A percentile compares a stretch with the other conserved stretches of the same genome.
Evolutionary conservation across 2,113 vertebrate species (phyloP).

Genomic region (Corythornis cristatus): DNA sequence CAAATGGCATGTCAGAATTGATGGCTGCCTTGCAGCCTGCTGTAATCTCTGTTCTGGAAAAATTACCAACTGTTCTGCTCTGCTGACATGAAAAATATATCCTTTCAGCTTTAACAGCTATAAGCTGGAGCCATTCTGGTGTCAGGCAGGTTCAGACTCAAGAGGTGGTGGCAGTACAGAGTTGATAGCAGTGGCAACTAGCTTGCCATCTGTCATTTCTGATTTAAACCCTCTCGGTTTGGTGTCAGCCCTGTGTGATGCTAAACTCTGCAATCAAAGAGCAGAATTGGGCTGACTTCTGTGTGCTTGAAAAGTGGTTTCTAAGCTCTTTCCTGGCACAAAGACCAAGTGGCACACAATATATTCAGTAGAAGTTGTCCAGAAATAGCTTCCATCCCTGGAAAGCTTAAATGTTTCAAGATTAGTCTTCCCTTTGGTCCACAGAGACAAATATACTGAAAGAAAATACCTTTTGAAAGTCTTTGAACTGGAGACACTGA

Average conservation of each 20-base stretch:
- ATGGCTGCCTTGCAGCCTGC: conserved; percentile 23
- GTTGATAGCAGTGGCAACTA: not conserved
- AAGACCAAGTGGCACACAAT: not conserved
- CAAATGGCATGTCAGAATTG: rapidly evolving
- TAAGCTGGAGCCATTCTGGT: not conserved
- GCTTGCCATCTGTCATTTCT: conserved; percentile 5
- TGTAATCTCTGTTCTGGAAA: conserved; percentile 36
- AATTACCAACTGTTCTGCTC: not conserved
- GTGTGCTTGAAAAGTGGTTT: not conserved
- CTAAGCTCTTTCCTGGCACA: not conserved
- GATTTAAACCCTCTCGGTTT: not conserved
- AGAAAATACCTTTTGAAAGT: not conserved
- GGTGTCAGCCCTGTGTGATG: not conserved
- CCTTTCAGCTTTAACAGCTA: conserved; percentile 1
- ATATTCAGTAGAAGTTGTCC: not conserved
- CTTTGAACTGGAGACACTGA: not conserved
- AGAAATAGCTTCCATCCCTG: not conserved
- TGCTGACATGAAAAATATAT: conserved; percentile 36
- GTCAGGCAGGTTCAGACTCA: not conserved
- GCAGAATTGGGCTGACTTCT: not conserved
- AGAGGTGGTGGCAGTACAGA: not conserved
- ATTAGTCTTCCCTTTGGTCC: not conserved
- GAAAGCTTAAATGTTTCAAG: not conserved
- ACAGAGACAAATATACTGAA: not conserved
- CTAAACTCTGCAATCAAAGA: not conserved